These are phyloP conservation scores for Onychomys leucogaster DNA, from an alignment of 2,797 vertebrate genomes.

Conservation along the genomic window DNA sequence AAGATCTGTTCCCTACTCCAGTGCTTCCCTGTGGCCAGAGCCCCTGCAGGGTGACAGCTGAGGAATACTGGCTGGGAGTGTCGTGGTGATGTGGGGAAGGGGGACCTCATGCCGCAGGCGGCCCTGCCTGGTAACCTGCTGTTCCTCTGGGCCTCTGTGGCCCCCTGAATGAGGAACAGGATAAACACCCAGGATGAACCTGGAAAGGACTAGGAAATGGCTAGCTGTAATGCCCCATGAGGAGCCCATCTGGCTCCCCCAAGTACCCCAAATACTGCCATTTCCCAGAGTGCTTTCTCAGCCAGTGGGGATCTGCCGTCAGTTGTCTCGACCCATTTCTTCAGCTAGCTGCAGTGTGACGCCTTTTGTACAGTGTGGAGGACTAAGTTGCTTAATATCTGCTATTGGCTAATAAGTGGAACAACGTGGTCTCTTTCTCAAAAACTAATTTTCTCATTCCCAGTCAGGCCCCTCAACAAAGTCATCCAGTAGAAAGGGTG, in stretches of 20 bases:
- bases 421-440: not conserved
- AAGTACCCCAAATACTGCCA: fast-evolving
- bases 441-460: not conserved
- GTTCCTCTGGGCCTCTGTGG: not conserved
- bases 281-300: not conserved
- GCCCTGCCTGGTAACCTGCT: not conserved
- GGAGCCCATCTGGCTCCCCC: fast-evolving
- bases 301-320: fast-evolving
- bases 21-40: not conserved
- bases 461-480: not conserved
- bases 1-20: conserved; percentile 47
- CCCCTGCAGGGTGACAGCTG: not conserved
- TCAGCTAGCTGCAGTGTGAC: not conserved
- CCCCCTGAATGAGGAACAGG: not conserved
- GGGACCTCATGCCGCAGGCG: fast-evolving
- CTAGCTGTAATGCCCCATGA: not conserved
- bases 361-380: not conserved
- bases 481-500: not conserved
- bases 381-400: not conserved
- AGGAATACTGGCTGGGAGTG: not conserved
- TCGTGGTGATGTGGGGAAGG: too few species aligned
- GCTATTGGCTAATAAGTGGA: not conserved
- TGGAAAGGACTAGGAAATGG: not conserved
- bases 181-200: fast-evolving
- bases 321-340: not conserved